Evolutionary conservation across 2,797 vertebrate species (phyloP).

Genomic region (Oreonectes daqikongensis): DNA sequence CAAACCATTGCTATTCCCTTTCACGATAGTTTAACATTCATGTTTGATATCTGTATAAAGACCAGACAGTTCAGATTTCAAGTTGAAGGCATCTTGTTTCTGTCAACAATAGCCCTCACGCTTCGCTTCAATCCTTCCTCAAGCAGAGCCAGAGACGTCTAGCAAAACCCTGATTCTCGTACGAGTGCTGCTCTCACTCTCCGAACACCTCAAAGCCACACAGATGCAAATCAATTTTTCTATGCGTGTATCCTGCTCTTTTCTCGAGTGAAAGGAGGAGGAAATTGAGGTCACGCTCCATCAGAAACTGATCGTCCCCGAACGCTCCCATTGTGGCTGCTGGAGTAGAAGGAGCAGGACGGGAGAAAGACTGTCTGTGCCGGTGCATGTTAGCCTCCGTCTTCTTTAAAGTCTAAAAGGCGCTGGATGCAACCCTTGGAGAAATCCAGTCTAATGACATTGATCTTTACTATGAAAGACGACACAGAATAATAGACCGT

Average conservation of each 20-base stretch:
- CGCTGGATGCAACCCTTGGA: constrained; percentile 35
- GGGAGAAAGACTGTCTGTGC: constrained; percentile 21
- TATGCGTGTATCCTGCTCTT: constrained; percentile 39
- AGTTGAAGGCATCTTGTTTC: constrained; percentile 38
- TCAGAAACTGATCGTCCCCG: constrained; percentile 54
- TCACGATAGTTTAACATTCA: constrained; percentile 1
- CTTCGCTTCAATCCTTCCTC: constrained; percentile 38
- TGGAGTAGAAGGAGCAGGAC: constrained; percentile 32
- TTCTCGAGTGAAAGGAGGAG: constrained; percentile 42
- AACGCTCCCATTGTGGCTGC: constrained; percentile 36
- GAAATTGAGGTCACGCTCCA: constrained; percentile 56
- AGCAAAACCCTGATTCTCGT: constrained; percentile 9
- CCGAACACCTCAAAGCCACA: constrained; percentile 36
- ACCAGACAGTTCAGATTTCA: constrained; percentile 21
- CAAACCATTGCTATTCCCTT: neutral
- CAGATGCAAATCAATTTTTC: constrained; percentile 58
- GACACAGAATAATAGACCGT: constrained; percentile 14
- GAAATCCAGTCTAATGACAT: constrained; percentile 25
- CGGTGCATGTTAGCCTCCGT: constrained; percentile 13
- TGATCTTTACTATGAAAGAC: constrained; percentile 23
- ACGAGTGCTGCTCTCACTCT: constrained; percentile 27
- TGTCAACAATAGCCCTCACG: constrained; percentile 35
- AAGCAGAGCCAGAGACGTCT: constrained; percentile 16
- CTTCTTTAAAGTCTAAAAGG: constrained; percentile 24
- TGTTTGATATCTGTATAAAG: constrained; percentile 19